These are phyloP conservation scores for Pristiophorus japonicus DNA, from an alignment of 2,113 vertebrate species.

Conservation along the genomic window DNA sequence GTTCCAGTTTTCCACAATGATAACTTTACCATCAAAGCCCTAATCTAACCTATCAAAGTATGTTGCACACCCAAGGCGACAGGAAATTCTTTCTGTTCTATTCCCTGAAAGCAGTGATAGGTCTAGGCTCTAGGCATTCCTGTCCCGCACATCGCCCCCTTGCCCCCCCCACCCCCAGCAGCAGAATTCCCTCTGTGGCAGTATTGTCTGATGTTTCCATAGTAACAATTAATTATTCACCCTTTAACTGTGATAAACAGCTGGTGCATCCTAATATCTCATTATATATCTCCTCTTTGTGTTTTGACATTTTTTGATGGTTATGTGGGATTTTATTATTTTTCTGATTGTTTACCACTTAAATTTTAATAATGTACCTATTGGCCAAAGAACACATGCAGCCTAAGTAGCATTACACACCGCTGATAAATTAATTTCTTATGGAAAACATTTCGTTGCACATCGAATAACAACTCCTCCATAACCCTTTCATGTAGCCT, in stretches of 20 bases:
- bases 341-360: not conserved
- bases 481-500: not conserved
- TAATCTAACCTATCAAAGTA: not conserved
- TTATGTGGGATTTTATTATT: not conserved
- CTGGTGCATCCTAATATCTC: not conserved
- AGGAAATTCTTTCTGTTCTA: not conserved
- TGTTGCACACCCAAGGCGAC: not conserved
- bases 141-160: not conserved
- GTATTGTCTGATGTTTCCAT: conserved; percentile 14
- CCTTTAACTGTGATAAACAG: not conserved
- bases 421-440: not conserved
- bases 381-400: not conserved
- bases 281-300: too few species aligned
- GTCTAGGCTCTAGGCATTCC: not conserved
- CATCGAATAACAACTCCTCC: not conserved
- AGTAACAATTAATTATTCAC: conserved; percentile 15
- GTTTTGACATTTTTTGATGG: not conserved
- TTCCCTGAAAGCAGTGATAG: not conserved
- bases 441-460: not conserved
- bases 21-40: not conserved
- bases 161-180: not conserved
- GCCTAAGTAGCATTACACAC: not conserved
- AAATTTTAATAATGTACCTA: not conserved
- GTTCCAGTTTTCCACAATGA: not conserved
- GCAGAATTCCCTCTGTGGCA: not conserved